Percentiles rank a stretch among this genome's conserved stretches.
These are phyloP conservation scores for Cephus sareptanus DNA, from an alignment of 2,888 invertebrate genomes.

Conservation along the genomic window DNA sequence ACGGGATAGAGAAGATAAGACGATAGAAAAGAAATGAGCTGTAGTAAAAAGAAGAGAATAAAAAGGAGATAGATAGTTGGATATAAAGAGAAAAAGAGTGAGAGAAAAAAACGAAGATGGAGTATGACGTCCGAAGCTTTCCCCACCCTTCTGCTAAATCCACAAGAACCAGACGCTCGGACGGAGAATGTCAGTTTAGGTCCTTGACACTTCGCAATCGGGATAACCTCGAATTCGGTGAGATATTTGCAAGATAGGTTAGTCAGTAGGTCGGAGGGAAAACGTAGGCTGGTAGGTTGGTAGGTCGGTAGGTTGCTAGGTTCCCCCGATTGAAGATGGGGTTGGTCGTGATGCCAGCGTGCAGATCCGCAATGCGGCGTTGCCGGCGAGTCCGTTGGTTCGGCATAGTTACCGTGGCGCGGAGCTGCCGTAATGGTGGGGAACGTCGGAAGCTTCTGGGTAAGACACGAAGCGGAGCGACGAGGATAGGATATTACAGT, in stretches of 20 bases:
- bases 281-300: slow-evolving; percentile 28
- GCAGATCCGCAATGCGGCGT: slow-evolving; percentile 65
- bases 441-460: neutral
- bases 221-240: neutral
- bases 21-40: neutral
- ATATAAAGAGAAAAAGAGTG: neutral
- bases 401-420: slow-evolving; percentile 34
- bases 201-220: neutral
- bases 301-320: slow-evolving; percentile 28
- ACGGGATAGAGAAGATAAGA: neutral
- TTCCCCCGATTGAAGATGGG: slow-evolving; percentile 28
- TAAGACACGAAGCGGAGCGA: neutral
- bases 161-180: neutral
- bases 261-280: neutral
- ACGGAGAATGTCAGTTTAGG: neutral
- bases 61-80: neutral
- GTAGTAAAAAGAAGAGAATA: neutral
- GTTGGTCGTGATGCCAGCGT: slow-evolving; percentile 56
- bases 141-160: neutral
- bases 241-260: neutral
- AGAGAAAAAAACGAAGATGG: neutral
- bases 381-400: slow-evolving; percentile 55
- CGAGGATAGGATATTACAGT: neutral
- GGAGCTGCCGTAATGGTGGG: neutral
- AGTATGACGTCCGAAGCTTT: neutral